Percentiles rank a stretch among this genome's conserved stretches.
phyloP scores from a whole-genome alignment of 2,797 vertebrate genomes.

The Aselliscus stoliczkanus region DNA sequence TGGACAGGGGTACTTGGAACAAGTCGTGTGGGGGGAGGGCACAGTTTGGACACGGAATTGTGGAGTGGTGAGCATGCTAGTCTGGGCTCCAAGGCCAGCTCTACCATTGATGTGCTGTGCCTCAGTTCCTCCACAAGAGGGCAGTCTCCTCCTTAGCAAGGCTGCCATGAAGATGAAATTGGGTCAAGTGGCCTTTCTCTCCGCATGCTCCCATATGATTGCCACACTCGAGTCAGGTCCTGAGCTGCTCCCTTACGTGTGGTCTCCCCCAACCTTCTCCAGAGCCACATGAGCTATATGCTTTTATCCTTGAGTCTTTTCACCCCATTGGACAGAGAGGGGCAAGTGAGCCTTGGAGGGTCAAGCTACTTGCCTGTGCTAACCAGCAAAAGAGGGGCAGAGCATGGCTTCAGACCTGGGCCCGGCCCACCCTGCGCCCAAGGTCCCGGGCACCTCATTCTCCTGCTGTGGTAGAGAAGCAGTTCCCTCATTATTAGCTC shows the following conservation, averaged over 20 bases:
- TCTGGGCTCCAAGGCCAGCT: background rate
- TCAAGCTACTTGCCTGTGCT: background rate
- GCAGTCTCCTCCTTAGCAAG: background rate
- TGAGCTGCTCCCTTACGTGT: background rate
- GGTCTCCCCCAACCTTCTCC: background rate
- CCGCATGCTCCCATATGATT: background rate
- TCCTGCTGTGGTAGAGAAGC: no score
- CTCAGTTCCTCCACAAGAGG: background rate
- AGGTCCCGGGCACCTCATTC: background rate
- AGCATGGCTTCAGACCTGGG: background rate
- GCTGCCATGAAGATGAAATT: background rate
- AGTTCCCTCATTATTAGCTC: background rate
- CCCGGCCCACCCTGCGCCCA: background rate
- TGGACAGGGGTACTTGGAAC: no score
- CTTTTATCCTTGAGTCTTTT: background rate
- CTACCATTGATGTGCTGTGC: background rate
- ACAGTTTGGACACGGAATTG: background rate
- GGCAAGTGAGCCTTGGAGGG: background rate
- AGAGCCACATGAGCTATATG: fast-evolving
- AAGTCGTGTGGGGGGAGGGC: background rate
- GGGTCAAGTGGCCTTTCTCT: background rate
- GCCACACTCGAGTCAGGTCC: background rate
- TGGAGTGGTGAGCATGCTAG: background rate
- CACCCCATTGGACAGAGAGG: no score
- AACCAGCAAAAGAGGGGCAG: background rate